Evolutionary conservation across 2,888 invertebrate species (phyloP).

Genomic region (Neoitamus cyanurus): DNA sequence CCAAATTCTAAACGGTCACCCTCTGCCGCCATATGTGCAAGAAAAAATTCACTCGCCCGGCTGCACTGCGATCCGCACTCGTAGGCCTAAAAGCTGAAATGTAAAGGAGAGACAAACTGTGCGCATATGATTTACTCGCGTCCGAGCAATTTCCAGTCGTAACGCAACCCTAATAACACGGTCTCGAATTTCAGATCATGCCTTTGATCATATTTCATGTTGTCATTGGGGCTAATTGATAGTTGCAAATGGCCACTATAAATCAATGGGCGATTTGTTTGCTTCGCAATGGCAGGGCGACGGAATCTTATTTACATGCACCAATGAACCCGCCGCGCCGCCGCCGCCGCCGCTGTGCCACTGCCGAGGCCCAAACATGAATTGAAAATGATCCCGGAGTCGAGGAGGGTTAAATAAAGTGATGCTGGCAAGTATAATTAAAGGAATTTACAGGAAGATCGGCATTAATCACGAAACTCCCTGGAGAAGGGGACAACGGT

Average conservation of each 20-base stretch:
- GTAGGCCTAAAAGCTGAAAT: background rate
- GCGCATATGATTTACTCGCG: background rate
- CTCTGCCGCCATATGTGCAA: background rate
- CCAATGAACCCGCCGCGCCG: background rate
- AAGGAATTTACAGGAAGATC: constrained; percentile 33
- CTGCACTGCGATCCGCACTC: background rate
- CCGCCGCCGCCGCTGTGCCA: too few relatives aligned
- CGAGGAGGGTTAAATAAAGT: constrained; percentile 26
- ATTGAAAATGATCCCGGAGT: constrained; percentile 17
- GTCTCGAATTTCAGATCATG: constrained; percentile 55
- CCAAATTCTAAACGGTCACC: too few relatives aligned
- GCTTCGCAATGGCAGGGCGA: constrained; percentile 24
- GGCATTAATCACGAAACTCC: constrained; percentile 3
- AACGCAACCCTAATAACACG: constrained; percentile 53
- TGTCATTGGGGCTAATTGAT: constrained; percentile 57
- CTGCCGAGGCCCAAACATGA: constrained; percentile 7
- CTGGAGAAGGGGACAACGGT: background rate
- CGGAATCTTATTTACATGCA: constrained; percentile 34
- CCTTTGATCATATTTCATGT: constrained; percentile 56
- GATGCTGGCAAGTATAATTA: constrained; percentile 42
- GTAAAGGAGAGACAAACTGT: background rate
- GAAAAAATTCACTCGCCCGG: background rate
- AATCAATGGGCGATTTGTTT: constrained; percentile 41
- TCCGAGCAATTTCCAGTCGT: constrained; percentile 25
- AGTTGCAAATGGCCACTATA: constrained; percentile 54